A percentile compares a stretch with the other conserved stretches of the same genome.
Conservation (phyloP, 2,113 vertebrate species). For the Arenaria interpres region DNA sequence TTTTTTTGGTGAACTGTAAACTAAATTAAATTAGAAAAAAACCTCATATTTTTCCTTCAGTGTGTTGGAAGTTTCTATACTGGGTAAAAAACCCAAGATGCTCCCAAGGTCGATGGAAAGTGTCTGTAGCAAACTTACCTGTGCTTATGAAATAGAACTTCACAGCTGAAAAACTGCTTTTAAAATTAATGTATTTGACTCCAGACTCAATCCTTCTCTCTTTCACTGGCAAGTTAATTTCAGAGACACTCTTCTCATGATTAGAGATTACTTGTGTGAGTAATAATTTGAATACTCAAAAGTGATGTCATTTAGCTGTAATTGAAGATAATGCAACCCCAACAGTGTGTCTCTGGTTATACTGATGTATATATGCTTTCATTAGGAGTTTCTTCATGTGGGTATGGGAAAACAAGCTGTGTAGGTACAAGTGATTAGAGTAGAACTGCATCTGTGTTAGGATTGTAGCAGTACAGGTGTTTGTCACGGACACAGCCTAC, state of each 20-base stretch:
- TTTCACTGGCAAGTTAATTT: slow-evolving; percentile 34
- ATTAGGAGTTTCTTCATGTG: neutral
- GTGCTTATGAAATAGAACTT: neutral
- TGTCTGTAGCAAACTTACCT: neutral
- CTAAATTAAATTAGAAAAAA: neutral
- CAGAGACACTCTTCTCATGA: slow-evolving; percentile 18
- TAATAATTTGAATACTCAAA: slow-evolving; percentile 36
- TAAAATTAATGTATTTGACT: slow-evolving; percentile 2
- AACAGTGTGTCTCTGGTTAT: neutral
- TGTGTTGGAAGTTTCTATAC: neutral
- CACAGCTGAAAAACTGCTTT: neutral
- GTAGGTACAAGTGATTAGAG: neutral
- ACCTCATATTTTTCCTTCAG: neutral
- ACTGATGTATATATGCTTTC: neutral
- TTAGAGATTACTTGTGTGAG: slow-evolving; percentile 45
- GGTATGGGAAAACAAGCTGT: neutral
- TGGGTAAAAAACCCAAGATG: neutral
- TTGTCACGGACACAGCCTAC: neutral
- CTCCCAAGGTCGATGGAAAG: neutral
- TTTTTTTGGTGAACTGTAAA: neutral
- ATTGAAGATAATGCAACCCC: slow-evolving; percentile 29
- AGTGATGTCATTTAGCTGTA: slow-evolving; percentile 46
- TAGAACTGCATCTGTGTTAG: neutral
- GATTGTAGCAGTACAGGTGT: neutral
- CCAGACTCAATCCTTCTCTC: neutral